phyloP scores from a whole-genome alignment of 2,113 vertebrate genomes.

The Alouatta palliata region DNA sequence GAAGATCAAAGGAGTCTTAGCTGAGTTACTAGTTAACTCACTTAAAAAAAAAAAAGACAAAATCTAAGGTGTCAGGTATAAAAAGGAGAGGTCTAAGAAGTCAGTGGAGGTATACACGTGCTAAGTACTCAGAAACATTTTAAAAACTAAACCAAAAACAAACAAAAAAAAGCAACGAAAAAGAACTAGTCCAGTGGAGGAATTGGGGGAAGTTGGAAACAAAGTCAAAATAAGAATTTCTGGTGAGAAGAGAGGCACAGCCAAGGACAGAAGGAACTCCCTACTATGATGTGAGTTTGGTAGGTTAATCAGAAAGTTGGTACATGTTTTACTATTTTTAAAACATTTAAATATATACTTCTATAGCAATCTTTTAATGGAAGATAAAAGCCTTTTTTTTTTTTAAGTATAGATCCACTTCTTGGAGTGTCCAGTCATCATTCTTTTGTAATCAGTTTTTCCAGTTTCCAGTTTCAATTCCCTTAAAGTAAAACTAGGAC shows the following conservation, averaged over 20 bases:
- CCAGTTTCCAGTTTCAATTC: not conserved
- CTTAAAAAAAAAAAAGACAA: not conserved
- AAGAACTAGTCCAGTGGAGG: not conserved
- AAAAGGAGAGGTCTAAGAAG: not conserved
- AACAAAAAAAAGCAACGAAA: no score
- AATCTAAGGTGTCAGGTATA: not conserved
- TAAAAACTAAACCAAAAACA: no score
- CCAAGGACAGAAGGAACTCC: rapidly evolving
- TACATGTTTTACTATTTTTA: not conserved
- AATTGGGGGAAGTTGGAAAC: not conserved
- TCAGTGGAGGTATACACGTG: no score
- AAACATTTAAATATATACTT: not conserved
- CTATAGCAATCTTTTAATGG: not conserved
- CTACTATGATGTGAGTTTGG: no score
- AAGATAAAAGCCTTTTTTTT: not conserved
- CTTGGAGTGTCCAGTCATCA: not conserved
- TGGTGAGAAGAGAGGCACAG: not conserved
- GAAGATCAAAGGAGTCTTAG: not conserved
- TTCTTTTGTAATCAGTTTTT: not conserved
- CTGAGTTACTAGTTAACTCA: not conserved
- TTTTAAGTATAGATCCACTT: not conserved
- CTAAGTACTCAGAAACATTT: no score
- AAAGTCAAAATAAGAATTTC: no score
- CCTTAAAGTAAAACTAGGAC: not conserved
- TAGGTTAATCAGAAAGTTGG: not conserved